These are phyloP conservation scores for Tribolium castaneum DNA, from an alignment of 1,140 invertebrate species.

Conservation along the genomic window DNA sequence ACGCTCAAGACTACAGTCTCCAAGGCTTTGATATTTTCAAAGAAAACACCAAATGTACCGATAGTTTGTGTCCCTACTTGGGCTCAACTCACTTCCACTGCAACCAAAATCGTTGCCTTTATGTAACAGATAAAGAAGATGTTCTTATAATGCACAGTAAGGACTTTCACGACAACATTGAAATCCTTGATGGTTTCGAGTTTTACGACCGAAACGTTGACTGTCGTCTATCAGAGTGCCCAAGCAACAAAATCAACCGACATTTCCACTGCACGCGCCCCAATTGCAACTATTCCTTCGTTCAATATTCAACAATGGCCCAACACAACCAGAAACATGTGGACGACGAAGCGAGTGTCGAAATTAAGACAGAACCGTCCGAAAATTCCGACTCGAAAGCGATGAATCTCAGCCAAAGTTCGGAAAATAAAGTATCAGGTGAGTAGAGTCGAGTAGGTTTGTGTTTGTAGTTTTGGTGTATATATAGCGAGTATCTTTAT, in stretches of 20 bases:
- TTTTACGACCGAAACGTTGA: slow-evolving; percentile 85
- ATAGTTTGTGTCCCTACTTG: slow-evolving; percentile 70
- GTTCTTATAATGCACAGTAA: slow-evolving; percentile 71
- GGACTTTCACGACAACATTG: slow-evolving; percentile 86
- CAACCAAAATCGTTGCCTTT: slow-evolving; percentile 77
- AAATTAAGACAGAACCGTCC: neutral
- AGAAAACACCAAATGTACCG: slow-evolving; percentile 62
- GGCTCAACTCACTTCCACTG: slow-evolving; percentile 77
- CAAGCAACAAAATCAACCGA: slow-evolving; percentile 72
- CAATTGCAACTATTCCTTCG: slow-evolving; percentile 81
- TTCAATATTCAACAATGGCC: slow-evolving; percentile 79
- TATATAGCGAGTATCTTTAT: slow-evolving; percentile 68
- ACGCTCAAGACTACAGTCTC: slow-evolving; percentile 54
- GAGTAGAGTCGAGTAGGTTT: slow-evolving; percentile 38
- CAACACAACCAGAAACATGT: slow-evolving; percentile 76
- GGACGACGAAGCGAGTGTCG: slow-evolving; percentile 48
- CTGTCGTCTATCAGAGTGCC: slow-evolving; percentile 77
- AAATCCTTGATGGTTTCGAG: slow-evolving; percentile 84
- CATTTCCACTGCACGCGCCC: slow-evolving; percentile 84
- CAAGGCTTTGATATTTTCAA: slow-evolving; percentile 61
- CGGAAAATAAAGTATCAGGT: slow-evolving; percentile 61
- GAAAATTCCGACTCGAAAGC: slow-evolving; percentile 50
- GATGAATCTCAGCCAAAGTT: slow-evolving; percentile 56
- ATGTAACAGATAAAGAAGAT: slow-evolving; percentile 62
- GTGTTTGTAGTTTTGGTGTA: slow-evolving; percentile 47